Evolutionary conservation across 2,113 vertebrate genomes (phyloP).

Genomic region (Irena cyanogastra): DNA sequence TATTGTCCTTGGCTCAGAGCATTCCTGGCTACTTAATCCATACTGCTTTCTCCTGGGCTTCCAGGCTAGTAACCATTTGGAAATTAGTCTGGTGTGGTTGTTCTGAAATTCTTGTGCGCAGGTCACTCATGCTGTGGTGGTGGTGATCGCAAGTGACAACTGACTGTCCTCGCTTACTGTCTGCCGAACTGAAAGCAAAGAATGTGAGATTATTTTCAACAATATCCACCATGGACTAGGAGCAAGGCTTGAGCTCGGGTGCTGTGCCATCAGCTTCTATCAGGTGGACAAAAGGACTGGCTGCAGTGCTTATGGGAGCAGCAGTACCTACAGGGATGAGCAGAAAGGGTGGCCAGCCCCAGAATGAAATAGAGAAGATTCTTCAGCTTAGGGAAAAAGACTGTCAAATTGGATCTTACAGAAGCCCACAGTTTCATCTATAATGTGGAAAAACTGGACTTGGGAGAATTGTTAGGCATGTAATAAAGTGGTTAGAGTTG

Average conservation of each 20-base stretch:
- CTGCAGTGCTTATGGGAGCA: not conserved
- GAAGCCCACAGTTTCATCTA: not conserved
- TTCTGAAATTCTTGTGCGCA: not conserved
- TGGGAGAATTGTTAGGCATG: not conserved
- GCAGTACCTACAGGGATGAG: fast-evolving
- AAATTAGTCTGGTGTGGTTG: not conserved
- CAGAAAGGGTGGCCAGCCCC: not conserved
- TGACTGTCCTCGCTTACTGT: not conserved
- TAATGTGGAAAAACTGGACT: not conserved
- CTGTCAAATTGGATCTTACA: not conserved
- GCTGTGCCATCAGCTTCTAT: not conserved
- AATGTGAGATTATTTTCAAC: not conserved
- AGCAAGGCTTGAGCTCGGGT: not conserved
- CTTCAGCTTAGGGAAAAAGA: not conserved
- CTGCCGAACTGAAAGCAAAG: not conserved
- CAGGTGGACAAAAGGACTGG: not conserved
- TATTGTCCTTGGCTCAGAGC: not conserved
- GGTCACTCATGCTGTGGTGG: not conserved
- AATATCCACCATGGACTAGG: not conserved
- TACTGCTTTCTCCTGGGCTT: not conserved
- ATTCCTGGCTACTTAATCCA: not conserved
- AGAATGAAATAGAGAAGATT: not conserved
- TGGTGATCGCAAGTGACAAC: not conserved
- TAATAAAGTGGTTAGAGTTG: not conserved
- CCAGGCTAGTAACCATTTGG: not conserved